A percentile compares a stretch with the other conserved stretches of the same genome.
phyloP scores from a whole-genome alignment of 2,797 vertebrate genomes.

The Gymnopithys bicolor region DNA sequence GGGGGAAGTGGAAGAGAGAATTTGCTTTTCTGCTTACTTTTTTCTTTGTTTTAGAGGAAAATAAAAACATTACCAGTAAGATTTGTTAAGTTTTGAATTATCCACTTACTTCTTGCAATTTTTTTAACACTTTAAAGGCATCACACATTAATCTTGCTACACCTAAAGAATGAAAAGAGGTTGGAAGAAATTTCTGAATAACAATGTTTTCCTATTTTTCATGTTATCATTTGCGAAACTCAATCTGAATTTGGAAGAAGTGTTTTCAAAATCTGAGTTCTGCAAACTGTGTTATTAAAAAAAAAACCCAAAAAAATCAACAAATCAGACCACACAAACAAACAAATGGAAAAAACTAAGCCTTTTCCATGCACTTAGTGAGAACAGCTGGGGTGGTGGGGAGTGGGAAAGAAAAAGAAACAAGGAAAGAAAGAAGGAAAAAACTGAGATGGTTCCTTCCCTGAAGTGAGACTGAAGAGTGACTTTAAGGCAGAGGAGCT shows the following conservation, averaged over 20 bases:
- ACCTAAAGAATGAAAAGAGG: background rate
- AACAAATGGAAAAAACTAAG: background rate
- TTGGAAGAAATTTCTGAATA: background rate
- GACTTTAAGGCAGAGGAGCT: background rate
- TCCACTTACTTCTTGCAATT: background rate
- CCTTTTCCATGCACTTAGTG: background rate
- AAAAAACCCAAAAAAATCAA: background rate
- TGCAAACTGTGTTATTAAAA: background rate
- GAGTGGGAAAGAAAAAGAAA: no score
- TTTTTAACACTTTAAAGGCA: background rate
- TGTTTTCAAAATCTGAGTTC: background rate
- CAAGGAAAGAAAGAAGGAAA: fast-evolving
- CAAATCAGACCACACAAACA: background rate
- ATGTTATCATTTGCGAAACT: background rate
- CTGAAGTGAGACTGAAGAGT: background rate
- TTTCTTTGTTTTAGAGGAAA: background rate
- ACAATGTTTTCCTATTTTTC: background rate
- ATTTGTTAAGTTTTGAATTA: background rate
- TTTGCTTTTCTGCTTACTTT: background rate
- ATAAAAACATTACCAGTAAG: background rate
- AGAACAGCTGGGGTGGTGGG: background rate
- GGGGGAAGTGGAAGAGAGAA: background rate
- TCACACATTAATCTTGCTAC: background rate
- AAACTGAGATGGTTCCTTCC: fast-evolving
- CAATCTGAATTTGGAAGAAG: background rate